Evolutionary conservation across 35 echinoderm and acorn worm genomes (phyloP).

Genomic region (Antedon bifida): DNA sequence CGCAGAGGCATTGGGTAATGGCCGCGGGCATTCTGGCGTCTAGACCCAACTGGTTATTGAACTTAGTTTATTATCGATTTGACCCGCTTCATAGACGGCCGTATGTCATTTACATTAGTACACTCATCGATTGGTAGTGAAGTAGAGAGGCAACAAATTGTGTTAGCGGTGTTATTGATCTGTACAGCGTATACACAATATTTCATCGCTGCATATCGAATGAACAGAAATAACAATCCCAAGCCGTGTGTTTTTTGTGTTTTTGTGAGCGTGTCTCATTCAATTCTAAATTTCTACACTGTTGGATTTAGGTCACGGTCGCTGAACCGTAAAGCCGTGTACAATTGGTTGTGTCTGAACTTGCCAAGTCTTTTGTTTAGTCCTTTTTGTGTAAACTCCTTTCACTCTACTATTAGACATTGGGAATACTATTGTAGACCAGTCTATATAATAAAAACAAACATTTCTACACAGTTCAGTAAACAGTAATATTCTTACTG

Average conservation of each 20-base stretch:
- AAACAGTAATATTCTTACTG: not conserved
- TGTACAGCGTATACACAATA: not conserved
- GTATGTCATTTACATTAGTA: not conserved
- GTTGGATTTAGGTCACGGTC: not conserved
- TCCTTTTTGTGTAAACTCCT: not conserved
- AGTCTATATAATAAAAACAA: not conserved
- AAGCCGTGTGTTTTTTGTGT: not conserved
- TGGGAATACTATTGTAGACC: not conserved
- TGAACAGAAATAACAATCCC: not conserved
- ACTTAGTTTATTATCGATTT: not conserved
- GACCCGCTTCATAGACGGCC: not conserved
- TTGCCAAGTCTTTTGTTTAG: not conserved
- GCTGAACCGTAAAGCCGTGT: not conserved
- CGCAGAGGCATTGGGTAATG: not conserved
- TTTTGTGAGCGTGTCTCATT: not conserved
- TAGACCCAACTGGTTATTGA: not conserved
- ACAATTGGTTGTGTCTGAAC: not conserved
- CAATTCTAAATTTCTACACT: not conserved
- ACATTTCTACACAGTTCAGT: not conserved
- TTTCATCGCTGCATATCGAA: not conserved
- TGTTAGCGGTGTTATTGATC: not conserved
- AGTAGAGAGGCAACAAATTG: not conserved
- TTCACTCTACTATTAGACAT: not conserved
- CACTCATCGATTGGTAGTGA: not conserved
- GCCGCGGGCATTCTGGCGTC: not conserved